A percentile compares a stretch with the other conserved stretches of the same genome.
phyloP scores from a whole-genome alignment of 2,797 vertebrate genomes.

The Sciaenops ocellatus region DNA sequence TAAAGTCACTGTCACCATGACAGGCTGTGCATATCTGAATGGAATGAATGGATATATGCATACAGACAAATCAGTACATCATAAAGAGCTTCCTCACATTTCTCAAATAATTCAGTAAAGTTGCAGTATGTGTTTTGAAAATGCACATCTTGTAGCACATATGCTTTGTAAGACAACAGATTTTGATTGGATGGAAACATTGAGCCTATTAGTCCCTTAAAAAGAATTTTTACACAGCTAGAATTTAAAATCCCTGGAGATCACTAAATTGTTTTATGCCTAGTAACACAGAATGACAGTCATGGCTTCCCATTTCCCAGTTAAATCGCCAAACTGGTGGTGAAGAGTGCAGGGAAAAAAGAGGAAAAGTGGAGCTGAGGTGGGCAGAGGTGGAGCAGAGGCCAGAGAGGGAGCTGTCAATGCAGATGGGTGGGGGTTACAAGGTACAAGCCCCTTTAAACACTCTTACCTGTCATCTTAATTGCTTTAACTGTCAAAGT shows the following conservation, averaged over 20 bases:
- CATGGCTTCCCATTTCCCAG: constrained; percentile 15
- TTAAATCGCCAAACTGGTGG: constrained; percentile 44
- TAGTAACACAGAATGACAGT: constrained; percentile 39
- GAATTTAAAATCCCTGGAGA: constrained; percentile 29
- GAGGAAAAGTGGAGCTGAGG: constrained; percentile 13
- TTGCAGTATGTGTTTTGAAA: background rate
- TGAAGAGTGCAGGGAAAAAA: constrained; percentile 5
- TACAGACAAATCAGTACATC: no score
- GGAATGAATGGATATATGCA: no score
- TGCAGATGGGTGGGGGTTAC: constrained; percentile 67
- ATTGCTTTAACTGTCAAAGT: constrained; percentile 83
- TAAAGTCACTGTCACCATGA: no score
- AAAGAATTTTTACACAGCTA: background rate
- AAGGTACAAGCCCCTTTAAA: constrained; percentile 74
- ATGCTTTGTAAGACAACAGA: background rate
- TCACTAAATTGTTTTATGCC: constrained; percentile 27
- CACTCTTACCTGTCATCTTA: constrained; percentile 84
- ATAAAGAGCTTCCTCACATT: background rate
- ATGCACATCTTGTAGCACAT: background rate
- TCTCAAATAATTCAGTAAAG: background rate
- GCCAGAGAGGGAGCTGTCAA: constrained; percentile 69
- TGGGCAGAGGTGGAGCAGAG: constrained; percentile 26
- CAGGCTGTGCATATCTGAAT: no score
- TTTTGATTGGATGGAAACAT: constrained; percentile 19
- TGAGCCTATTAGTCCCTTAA: constrained; percentile 4